Percentiles rank a stretch among this genome's conserved stretches.
Conservation (phyloP, 2,797 vertebrate species). For the Molossus alvarezi region DNA sequence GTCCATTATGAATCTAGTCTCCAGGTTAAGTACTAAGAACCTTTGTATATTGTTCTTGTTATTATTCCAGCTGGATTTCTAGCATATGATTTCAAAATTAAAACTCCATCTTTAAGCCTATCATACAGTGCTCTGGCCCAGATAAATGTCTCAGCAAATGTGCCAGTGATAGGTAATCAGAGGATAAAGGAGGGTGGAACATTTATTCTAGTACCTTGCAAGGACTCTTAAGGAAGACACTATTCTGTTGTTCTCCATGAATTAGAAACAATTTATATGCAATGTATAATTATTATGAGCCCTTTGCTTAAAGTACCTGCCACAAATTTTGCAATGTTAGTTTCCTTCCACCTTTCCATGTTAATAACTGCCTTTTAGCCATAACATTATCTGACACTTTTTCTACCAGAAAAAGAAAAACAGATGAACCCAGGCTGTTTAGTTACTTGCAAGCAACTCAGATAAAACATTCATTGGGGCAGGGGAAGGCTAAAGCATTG, state of each 20-base stretch:
- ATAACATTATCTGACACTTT: neutral
- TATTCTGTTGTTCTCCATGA: neutral
- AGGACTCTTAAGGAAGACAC: conserved; percentile 8
- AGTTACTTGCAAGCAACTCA: neutral
- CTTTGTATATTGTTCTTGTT: neutral
- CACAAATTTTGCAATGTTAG: neutral
- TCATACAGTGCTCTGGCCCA: neutral
- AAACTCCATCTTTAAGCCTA: neutral
- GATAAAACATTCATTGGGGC: neutral
- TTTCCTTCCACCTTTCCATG: neutral
- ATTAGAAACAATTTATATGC: neutral
- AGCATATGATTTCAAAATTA: neutral
- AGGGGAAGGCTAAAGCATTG: neutral
- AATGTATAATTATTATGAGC: neutral
- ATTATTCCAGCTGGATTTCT: neutral
- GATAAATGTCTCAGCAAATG: neutral
- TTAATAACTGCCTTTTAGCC: neutral
- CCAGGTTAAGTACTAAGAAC: neutral
- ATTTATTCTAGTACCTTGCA: neutral
- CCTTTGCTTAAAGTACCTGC: conserved; percentile 6
- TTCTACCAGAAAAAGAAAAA: conserved; percentile 16
- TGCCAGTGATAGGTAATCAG: neutral
- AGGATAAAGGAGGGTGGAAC: neutral
- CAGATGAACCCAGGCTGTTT: neutral
- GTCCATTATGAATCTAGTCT: neutral